These are phyloP conservation scores for Conopomorpha cramerella DNA, from an alignment of 1,140 invertebrate species.

Conservation along the genomic window DNA sequence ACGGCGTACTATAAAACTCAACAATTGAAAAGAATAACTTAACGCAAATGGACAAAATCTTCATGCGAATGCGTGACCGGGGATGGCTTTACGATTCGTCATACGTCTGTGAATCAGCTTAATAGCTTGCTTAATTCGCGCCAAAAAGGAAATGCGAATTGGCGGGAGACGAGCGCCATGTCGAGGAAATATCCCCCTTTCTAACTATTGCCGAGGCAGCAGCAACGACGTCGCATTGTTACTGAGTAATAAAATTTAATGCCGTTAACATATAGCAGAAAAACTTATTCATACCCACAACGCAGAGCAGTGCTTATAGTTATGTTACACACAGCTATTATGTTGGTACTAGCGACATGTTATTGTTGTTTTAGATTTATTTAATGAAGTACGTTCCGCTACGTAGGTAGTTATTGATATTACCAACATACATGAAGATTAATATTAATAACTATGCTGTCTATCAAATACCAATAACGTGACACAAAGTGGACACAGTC, in stretches of 20 bases:
- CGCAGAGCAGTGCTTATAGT: no score
- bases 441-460: no score
- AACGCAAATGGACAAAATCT: slow-evolving; percentile 15
- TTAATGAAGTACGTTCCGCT: no score
- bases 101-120: slow-evolving; percentile 46
- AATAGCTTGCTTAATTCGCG: slow-evolving; percentile 55
- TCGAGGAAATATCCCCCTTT: slow-evolving; percentile 35
- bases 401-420: no score
- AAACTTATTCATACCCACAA: slow-evolving; percentile 43
- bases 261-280: slow-evolving; percentile 57
- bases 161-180: slow-evolving; percentile 30
- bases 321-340: no score
- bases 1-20: no score
- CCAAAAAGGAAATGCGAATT: slow-evolving; percentile 54
- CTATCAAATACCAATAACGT: no score
- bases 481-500: slow-evolving; percentile 29
- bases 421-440: no score
- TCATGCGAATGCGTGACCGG: slow-evolving; percentile 20
- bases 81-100: slow-evolving; percentile 44
- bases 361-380: no score
- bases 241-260: slow-evolving; percentile 61
- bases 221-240: slow-evolving; percentile 37
- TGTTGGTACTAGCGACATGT: no score
- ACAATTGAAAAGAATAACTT: no score
- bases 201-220: no score